Conservation (phyloP, 2,888 invertebrate genomes). For the Pristionchus mayeri region DNA sequence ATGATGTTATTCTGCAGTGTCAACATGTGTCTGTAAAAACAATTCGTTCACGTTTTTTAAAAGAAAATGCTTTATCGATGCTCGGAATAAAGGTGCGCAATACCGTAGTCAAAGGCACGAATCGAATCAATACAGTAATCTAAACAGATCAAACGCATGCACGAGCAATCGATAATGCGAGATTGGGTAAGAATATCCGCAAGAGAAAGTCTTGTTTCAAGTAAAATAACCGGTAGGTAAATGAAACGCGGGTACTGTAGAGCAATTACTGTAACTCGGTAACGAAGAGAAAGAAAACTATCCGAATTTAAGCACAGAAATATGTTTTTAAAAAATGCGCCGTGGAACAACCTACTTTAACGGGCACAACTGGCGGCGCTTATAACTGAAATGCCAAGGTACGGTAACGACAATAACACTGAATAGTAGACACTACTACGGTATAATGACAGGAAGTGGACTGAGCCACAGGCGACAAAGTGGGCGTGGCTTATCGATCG, state of each 20-base stretch:
- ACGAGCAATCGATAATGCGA: constrained; percentile 33
- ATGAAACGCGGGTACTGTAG: constrained; percentile 31
- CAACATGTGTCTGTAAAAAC: background rate
- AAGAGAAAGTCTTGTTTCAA: constrained; percentile 18
- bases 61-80: constrained; percentile 14
- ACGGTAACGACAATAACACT: constrained; percentile 16
- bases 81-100: constrained; percentile 23
- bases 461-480: constrained; percentile 13
- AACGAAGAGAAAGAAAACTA: constrained; percentile 16
- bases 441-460: constrained; percentile 7
- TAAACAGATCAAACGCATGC: constrained; percentile 11
- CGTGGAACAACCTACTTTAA: constrained; percentile 6
- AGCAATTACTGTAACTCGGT: constrained; percentile 7
- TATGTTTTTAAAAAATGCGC: background rate
- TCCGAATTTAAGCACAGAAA: background rate
- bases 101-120: constrained; percentile 26
- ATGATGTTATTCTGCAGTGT: background rate
- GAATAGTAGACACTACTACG: constrained; percentile 31
- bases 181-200: constrained; percentile 27
- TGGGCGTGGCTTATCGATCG: constrained; percentile 9
- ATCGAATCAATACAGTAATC: constrained; percentile 39
- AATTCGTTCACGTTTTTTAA: background rate
- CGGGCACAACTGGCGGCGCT: background rate
- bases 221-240: constrained; percentile 1
- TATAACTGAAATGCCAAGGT: background rate